Base-by-base conservation (phyloP, 2,797 vertebrate species). In the Chloroceryle amazona region DNA sequence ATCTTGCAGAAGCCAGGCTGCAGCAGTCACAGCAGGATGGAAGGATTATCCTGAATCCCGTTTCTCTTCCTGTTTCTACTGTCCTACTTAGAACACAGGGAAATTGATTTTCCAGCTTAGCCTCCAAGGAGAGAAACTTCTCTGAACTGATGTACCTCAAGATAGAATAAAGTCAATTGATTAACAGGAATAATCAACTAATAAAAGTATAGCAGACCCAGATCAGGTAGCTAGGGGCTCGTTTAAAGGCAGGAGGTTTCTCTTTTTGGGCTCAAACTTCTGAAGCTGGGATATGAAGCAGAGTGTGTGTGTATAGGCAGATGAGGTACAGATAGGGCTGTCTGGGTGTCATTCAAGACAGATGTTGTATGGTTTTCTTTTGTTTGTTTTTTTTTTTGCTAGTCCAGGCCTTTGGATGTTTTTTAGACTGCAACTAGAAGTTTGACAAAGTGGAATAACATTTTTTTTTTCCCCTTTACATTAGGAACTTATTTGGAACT, bases 101-200 rank as follows among this genome's bases (percentile, higher is more conserved):
- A 86, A 90, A 96, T 65, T 65, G 57, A 76, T 94, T 90, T 87
- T 91, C 57, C 70, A 81, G 26, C 57, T 71, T 52, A 67, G 68
- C 44, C 39, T 81, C 62, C 70, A 58, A 81, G 61, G 71, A 66
- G 6, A 81, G 49, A 47, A 84, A 60, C 39, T 81, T 73, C 60
- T 66, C 35, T 85, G 49, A 86, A 60, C 21, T 29, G 22, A 21
- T 35, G 13, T 68, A 82, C 86, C 65, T 57, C 42, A 60, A 76
- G 81, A 26, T 0, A 63, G 51, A 76, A 16, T 11, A 81, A 89
- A 73, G 29, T 44, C 67, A 72, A 13, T 58, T 85, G 71, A 72
- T 92, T 41, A 68, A 63, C 31, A 17, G 42, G 33, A 84, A 33
- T 65, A 88, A 86, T 46, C 42, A 35, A 8, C 49, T 58, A 44